Conservation (phyloP, 1,140 invertebrate genomes). For the Bombus pyrosoma region DNA sequence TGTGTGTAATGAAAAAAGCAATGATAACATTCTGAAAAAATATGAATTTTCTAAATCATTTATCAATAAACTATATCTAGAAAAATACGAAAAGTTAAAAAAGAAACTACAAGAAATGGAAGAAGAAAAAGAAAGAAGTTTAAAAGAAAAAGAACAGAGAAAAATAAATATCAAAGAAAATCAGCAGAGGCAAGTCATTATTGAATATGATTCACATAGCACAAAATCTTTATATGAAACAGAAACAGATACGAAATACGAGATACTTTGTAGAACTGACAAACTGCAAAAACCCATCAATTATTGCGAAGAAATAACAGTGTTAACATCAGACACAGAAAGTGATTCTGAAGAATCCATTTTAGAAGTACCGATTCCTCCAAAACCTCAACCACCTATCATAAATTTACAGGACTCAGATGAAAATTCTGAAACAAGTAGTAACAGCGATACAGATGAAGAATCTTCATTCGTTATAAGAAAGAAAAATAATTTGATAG, state of each 20-base stretch:
- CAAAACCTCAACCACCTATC: slow-evolving; percentile 74
- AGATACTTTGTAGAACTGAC: background rate
- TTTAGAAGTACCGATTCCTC: slow-evolving; percentile 78
- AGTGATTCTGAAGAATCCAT: slow-evolving; percentile 76
- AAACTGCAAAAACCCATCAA: slow-evolving; percentile 10
- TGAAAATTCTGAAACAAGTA: background rate
- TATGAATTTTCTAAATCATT: slow-evolving; percentile 23
- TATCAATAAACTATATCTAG: slow-evolving; percentile 27
- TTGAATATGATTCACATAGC: background rate
- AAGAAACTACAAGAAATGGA: slow-evolving; percentile 6
- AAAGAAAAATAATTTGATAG: background rate
- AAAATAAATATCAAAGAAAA: background rate
- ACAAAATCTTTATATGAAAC: background rate
- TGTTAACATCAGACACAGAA: slow-evolving; percentile 17
- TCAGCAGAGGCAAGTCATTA: background rate
- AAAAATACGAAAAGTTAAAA: slow-evolving; percentile 20
- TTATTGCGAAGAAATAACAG: slow-evolving; percentile 38
- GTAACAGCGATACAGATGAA: background rate
- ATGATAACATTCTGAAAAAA: slow-evolving; percentile 27
- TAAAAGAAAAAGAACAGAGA: background rate
- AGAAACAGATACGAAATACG: background rate
- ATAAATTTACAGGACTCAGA: slow-evolving; percentile 76
- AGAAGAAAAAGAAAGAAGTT: background rate
- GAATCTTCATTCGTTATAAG: background rate
- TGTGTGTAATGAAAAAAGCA: background rate